phyloP scores from a whole-genome alignment of 2,113 vertebrate genomes.

The Dromas ardeola region DNA sequence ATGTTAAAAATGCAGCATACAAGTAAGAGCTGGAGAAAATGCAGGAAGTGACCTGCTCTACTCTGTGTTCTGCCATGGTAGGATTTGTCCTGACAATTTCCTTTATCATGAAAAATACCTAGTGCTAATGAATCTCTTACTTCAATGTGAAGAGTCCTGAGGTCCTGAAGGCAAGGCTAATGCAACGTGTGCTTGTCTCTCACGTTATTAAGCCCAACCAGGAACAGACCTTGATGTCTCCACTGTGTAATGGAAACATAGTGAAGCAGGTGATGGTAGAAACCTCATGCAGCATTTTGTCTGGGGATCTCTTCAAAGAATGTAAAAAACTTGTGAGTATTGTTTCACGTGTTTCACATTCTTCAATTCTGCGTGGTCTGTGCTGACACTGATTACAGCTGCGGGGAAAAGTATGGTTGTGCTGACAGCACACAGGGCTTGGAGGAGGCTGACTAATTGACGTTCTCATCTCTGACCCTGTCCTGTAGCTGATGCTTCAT shows the following conservation, averaged over 20 bases:
- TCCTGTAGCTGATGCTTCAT: background rate
- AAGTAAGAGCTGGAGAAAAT: background rate
- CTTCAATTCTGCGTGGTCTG: background rate
- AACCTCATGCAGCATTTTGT: conserved; percentile 87
- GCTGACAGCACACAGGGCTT: background rate
- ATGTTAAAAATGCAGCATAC: background rate
- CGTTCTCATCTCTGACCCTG: background rate
- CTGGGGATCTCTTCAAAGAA: conserved; percentile 82
- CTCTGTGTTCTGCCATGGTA: background rate
- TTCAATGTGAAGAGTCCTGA: background rate
- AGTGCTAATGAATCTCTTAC: background rate
- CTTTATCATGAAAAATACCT: background rate
- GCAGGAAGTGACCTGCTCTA: background rate
- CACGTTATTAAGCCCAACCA: background rate
- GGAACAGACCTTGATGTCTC: conserved; percentile 27
- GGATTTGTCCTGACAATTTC: background rate
- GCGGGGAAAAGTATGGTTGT: background rate
- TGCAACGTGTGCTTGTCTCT: conserved; percentile 1
- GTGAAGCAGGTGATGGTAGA: conserved; percentile 88
- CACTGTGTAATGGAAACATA: conserved; percentile 81
- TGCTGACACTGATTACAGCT: background rate
- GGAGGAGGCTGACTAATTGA: background rate
- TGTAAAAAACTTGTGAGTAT: conserved; percentile 87
- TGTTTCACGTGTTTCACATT: background rate
- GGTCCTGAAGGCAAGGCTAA: background rate